Conservation (phyloP, 1,140 invertebrate genomes). For the Phenacoccus solenopsis region DNA sequence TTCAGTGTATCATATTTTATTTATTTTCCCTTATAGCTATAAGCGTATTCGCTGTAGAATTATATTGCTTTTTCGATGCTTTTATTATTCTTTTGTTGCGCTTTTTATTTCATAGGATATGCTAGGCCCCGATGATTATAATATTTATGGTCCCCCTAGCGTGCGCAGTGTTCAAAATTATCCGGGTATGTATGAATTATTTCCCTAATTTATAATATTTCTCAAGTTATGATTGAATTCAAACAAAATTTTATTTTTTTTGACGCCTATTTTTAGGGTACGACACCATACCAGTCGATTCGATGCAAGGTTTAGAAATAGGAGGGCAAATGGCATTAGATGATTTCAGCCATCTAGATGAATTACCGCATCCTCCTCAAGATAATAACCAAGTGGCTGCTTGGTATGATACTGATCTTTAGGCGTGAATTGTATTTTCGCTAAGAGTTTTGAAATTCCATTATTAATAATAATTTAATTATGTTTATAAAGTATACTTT, state of each 20-base stretch:
- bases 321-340: constrained; percentile 49
- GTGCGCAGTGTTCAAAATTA: background rate
- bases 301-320: constrained; percentile 87
- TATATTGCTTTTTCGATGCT: background rate
- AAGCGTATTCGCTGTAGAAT: background rate
- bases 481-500: too few species aligned
- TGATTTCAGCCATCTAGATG: constrained; percentile 62
- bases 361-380: constrained; percentile 65
- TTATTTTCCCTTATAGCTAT: background rate
- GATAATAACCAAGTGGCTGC: constrained; percentile 82
- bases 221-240: too few species aligned
- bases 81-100: constrained; percentile 7
- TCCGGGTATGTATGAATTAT: constrained; percentile 4
- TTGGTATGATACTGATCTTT: constrained; percentile 94
- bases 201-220: too few species aligned
- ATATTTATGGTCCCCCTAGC: background rate
- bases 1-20: background rate
- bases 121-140: constrained; percentile 6
- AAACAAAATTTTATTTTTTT: too few species aligned
- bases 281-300: constrained; percentile 93
- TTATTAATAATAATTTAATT: too few species aligned
- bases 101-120: constrained; percentile 14
- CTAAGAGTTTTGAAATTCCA: too few species aligned
- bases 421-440: too few species aligned
- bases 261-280: constrained; percentile 50